These are phyloP conservation scores for Psylliodes chrysocephalus DNA, from an alignment of 2,888 invertebrate species.

Conservation along the genomic window DNA sequence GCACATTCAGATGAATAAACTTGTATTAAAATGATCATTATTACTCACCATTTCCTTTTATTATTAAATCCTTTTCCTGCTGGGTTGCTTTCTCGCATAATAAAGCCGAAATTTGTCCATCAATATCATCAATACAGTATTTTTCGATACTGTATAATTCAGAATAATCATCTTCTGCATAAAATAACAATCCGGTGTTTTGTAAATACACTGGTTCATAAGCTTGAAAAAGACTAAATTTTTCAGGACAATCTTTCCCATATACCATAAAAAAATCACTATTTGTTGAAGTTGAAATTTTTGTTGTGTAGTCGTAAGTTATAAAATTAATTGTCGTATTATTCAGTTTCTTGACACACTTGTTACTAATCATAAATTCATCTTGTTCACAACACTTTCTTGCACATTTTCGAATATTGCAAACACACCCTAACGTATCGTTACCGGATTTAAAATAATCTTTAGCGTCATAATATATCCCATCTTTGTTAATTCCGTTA, in stretches of 20 bases:
- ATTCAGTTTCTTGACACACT: slow-evolving; percentile 10
- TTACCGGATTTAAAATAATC: slow-evolving; percentile 36
- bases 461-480: slow-evolving; percentile 31
- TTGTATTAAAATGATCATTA: too few relatives aligned
- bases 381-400: slow-evolving; percentile 44
- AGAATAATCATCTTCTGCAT: slow-evolving; percentile 8
- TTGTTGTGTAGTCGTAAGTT: neutral
- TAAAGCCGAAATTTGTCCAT: slow-evolving; percentile 16
- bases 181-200: slow-evolving; percentile 28
- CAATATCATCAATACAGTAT: slow-evolving; percentile 34
- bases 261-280: slow-evolving; percentile 19
- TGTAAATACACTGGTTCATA: slow-evolving; percentile 30
- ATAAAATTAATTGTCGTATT: neutral
- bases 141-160: slow-evolving; percentile 17
- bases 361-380: slow-evolving; percentile 12
- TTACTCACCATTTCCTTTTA: slow-evolving; percentile 26
- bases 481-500: slow-evolving; percentile 29
- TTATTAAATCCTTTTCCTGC: neutral
- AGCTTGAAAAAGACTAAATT: neutral
- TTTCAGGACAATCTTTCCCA: slow-evolving; percentile 14
- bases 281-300: neutral
- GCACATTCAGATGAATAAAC: too few relatives aligned
- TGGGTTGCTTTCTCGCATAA: slow-evolving; percentile 17
- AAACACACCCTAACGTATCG: slow-evolving; percentile 36
- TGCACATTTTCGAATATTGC: slow-evolving; percentile 37